Evolutionary conservation across 2,888 invertebrate species (phyloP).

Genomic region (Metalampra italica): DNA sequence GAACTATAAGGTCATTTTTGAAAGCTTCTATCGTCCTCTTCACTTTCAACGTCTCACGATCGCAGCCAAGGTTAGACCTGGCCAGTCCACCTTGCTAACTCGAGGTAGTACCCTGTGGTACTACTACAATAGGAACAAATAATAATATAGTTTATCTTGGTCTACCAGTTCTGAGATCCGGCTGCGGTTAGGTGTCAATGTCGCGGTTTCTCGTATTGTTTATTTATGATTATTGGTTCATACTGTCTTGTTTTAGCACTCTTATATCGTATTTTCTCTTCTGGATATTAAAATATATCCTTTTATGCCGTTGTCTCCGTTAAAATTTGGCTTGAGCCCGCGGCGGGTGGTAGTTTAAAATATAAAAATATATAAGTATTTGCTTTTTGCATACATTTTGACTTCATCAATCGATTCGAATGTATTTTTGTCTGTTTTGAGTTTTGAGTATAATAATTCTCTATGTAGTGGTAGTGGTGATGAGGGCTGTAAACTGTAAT

Average conservation of each 20-base stretch:
- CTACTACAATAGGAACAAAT: neutral
- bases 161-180: conserved; percentile 52
- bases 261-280: neutral
- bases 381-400: too few species aligned
- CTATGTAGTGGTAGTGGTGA: too few species aligned
- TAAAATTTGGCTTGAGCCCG: too few species aligned
- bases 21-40: neutral
- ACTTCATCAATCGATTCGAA: too few species aligned
- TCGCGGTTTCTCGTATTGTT: conserved; percentile 30
- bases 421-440: too few species aligned
- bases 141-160: conserved; percentile 3
- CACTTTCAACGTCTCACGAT: conserved; percentile 9
- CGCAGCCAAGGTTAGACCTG: conserved; percentile 3
- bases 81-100: conserved; percentile 7
- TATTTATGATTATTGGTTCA: neutral
- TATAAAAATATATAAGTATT: too few species aligned
- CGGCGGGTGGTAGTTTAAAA: too few species aligned
- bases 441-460: too few species aligned
- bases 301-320: too few species aligned
- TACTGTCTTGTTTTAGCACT: neutral
- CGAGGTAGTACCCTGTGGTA: neutral
- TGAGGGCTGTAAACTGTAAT: too few species aligned
- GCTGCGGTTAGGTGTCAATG: conserved; percentile 65
- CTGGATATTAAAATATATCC: too few species aligned
- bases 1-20: neutral